These are phyloP conservation scores for Scalopus aquaticus DNA, from an alignment of 2,113 vertebrate genomes.

Conservation along the genomic window DNA sequence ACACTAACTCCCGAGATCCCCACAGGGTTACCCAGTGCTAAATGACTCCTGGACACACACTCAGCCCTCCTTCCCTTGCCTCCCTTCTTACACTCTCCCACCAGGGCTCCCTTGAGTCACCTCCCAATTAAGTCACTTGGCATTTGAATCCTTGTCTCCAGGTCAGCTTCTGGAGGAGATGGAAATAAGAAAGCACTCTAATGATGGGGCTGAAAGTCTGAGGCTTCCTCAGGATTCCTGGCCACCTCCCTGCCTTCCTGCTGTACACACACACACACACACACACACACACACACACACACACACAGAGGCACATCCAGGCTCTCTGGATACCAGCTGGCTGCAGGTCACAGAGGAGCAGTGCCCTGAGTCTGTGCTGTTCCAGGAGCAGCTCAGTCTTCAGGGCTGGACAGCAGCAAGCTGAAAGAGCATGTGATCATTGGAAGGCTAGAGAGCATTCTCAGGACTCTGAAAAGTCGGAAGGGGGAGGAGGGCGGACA, in stretches of 20 bases:
- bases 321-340: background rate
- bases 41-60: too few relatives aligned
- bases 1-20: background rate
- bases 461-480: background rate
- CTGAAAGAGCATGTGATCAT: background rate
- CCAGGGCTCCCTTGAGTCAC: background rate
- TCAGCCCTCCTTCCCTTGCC: background rate
- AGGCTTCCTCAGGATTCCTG: background rate
- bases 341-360: background rate
- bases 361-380: background rate
- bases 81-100: background rate
- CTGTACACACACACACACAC: background rate
- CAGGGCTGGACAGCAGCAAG: background rate
- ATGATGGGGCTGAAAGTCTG: background rate
- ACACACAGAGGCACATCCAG: background rate
- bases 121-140: background rate
- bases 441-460: background rate
- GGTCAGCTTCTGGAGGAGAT: background rate
- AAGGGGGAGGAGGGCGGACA: background rate
- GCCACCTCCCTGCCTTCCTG: background rate
- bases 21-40: too few relatives aligned
- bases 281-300: background rate
- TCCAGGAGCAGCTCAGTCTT: background rate
- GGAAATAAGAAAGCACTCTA: background rate
- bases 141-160: background rate